These are phyloP conservation scores for Sweltsa coloradensis DNA, from an alignment of 1,140 invertebrate species.

Conservation along the genomic window DNA sequence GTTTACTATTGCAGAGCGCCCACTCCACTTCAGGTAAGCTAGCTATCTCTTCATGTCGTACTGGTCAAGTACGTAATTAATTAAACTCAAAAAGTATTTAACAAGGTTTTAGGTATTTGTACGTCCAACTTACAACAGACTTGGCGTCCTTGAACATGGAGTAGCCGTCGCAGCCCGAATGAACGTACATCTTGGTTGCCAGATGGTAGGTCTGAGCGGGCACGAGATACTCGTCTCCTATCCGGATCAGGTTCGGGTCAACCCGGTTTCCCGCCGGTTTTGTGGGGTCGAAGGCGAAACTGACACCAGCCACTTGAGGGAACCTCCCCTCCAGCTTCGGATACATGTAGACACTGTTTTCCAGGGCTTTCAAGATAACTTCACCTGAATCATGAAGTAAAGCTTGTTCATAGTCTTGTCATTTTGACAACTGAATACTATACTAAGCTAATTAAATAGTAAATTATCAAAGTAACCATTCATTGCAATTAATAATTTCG, in stretches of 20 bases:
- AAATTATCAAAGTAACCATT: too few species aligned
- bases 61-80: too few species aligned
- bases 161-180: conserved; percentile 74
- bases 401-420: too few species aligned
- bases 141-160: conserved; percentile 58
- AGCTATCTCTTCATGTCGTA: background rate
- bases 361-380: conserved; percentile 56
- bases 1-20: too few species aligned
- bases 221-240: conserved; percentile 73
- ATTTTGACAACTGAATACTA: too few species aligned
- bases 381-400: conserved; percentile 49
- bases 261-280: conserved; percentile 56
- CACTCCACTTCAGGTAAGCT: too few species aligned
- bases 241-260: conserved; percentile 54
- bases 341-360: conserved; percentile 66
- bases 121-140: conserved; percentile 57
- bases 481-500: too few species aligned
- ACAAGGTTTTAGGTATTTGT: too few species aligned
- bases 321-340: conserved; percentile 72
- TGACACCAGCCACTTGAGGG: conserved; percentile 67
- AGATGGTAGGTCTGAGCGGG: conserved; percentile 58
- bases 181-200: conserved; percentile 70
- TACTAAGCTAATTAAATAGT: too few species aligned
- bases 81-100: too few species aligned
- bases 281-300: conserved; percentile 72